These are phyloP conservation scores for Uloborus diversus DNA, from an alignment of 1,140 invertebrate species.

Conservation along the genomic window DNA sequence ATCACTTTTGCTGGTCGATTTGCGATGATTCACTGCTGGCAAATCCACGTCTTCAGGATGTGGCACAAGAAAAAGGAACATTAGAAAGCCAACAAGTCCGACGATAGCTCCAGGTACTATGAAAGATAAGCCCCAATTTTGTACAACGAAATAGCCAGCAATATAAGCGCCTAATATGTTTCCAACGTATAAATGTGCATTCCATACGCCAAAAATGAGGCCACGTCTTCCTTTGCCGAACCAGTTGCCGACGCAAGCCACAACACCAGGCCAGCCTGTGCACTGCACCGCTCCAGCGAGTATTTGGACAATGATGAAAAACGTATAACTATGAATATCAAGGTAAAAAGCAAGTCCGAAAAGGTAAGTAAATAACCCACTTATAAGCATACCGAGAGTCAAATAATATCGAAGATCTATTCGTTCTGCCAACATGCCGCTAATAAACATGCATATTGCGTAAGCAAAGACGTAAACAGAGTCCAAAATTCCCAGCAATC, in stretches of 20 bases:
- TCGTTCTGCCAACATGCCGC: conserved; percentile 90
- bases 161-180: conserved; percentile 89
- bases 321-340: conserved; percentile 84
- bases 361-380: conserved; percentile 85
- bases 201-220: conserved; percentile 93
- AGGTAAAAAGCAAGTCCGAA: conserved; percentile 88
- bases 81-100: conserved; percentile 76
- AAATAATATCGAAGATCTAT: conserved; percentile 92
- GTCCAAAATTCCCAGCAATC: conserved; percentile 87
- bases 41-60: conserved; percentile 78
- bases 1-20: background rate
- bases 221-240: conserved; percentile 87
- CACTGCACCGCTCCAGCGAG: conserved; percentile 85
- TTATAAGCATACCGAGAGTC: conserved; percentile 87
- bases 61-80: conserved; percentile 84
- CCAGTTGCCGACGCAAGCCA: conserved; percentile 94
- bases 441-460: conserved; percentile 89
- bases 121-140: conserved; percentile 91
- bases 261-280: conserved; percentile 92
- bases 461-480: conserved; percentile 93
- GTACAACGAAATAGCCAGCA: conserved; percentile 84
- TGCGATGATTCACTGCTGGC: background rate
- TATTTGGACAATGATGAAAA: conserved; percentile 89
- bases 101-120: conserved; percentile 91
- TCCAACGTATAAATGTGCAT: conserved; percentile 94